phyloP scores from a whole-genome alignment of 2,888 invertebrate species.

The Dryocosmus kuriphilus region DNA sequence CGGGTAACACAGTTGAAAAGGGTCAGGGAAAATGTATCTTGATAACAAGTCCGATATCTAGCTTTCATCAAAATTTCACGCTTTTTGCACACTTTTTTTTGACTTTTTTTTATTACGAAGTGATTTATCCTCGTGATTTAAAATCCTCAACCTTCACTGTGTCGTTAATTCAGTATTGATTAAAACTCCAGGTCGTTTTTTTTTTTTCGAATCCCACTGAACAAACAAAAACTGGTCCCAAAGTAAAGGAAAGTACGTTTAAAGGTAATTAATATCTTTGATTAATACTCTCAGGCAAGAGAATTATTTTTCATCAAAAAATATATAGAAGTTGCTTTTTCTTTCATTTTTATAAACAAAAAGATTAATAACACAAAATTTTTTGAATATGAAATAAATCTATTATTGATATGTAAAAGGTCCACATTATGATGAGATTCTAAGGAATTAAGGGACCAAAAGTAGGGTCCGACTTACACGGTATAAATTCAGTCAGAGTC shows the following conservation, averaged over 20 bases:
- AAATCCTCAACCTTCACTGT: neutral
- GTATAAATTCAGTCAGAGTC: neutral
- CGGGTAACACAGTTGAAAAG: neutral
- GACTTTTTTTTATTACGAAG: neutral
- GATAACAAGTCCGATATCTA: neutral
- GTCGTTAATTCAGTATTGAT: constrained; percentile 30
- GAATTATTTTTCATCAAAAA: neutral
- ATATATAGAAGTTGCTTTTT: neutral
- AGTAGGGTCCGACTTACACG: neutral
- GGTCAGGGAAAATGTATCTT: constrained; percentile 25
- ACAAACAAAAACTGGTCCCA: neutral
- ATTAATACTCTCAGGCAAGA: neutral
- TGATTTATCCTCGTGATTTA: constrained; percentile 8
- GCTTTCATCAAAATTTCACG: neutral
- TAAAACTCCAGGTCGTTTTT: constrained; percentile 20
- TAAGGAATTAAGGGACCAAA: neutral
- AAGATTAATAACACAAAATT: neutral
- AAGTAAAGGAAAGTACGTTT: constrained; percentile 13
- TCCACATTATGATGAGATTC: neutral
- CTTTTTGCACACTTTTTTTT: neutral
- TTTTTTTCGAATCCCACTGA: constrained; percentile 31
- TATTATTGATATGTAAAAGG: neutral
- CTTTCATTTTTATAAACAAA: neutral
- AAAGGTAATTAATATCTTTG: neutral
- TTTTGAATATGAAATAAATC: no score